Evolutionary conservation across 2,797 vertebrate genomes (phyloP).

Genomic region (Chloroceryle amazona): DNA sequence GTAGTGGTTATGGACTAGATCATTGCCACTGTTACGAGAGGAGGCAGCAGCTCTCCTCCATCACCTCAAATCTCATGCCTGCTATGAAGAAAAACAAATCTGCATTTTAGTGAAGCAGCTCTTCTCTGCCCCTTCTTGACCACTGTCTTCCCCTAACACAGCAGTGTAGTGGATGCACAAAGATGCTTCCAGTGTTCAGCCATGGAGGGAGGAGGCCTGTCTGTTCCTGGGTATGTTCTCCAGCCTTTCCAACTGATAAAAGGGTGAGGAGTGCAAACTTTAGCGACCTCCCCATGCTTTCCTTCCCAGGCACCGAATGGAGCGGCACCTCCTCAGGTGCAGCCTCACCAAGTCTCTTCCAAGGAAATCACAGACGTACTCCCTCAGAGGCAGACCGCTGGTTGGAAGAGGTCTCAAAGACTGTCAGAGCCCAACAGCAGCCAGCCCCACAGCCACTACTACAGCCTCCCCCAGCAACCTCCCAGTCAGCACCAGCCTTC

Average conservation of each 20-base stretch:
- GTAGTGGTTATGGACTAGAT: not conserved
- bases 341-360: slow-evolving; percentile 75
- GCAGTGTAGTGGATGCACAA: not conserved
- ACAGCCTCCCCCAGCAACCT: slow-evolving; percentile 77
- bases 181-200: not conserved
- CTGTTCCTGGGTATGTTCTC: not conserved
- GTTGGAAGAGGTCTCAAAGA: slow-evolving; percentile 97
- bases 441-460: slow-evolving; percentile 73
- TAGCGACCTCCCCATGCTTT: not conserved
- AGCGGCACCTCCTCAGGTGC: slow-evolving; percentile 74
- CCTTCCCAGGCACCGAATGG: slow-evolving; percentile 81
- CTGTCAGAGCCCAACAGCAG: slow-evolving; percentile 86
- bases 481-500: slow-evolving; percentile 79
- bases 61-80: not conserved
- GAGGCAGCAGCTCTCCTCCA: not conserved
- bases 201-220: not conserved
- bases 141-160: not conserved
- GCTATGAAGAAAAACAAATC: not conserved
- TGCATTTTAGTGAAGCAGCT: not conserved
- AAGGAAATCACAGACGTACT: slow-evolving; percentile 90
- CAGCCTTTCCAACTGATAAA: not conserved
- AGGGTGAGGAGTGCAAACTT: not conserved
- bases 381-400: slow-evolving; percentile 97
- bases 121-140: not conserved
- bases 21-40: not conserved